Evolutionary conservation across 2,888 invertebrate genomes (phyloP).

Genomic region (Dendrolimus houi): DNA sequence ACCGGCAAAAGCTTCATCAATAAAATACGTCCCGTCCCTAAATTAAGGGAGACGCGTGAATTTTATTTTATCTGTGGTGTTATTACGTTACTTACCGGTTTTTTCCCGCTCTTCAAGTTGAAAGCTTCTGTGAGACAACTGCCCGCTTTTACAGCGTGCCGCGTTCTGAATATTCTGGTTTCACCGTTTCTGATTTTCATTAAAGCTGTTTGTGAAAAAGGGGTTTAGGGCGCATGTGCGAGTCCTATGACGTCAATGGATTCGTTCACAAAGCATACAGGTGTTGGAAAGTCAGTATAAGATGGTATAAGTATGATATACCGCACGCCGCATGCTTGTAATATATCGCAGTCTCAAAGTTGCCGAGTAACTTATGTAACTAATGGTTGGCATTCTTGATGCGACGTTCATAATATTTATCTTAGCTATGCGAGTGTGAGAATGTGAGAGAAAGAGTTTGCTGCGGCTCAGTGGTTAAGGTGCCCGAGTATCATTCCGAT

Average conservation of each 20-base stretch:
- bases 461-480: too few species aligned
- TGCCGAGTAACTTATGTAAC: too few species aligned
- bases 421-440: too few species aligned
- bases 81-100: slow-evolving; percentile 42
- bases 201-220: slow-evolving; percentile 21
- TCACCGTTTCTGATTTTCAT: neutral
- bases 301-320: slow-evolving; percentile 15
- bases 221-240: slow-evolving; percentile 37
- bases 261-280: slow-evolving; percentile 69
- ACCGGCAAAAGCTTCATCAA: neutral
- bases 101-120: slow-evolving; percentile 41
- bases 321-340: slow-evolving; percentile 20
- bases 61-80: neutral
- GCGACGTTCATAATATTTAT: too few species aligned
- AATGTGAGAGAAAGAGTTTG: too few species aligned
- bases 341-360: neutral
- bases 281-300: slow-evolving; percentile 30
- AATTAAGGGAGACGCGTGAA: neutral
- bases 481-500: too few species aligned
- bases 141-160: slow-evolving; percentile 41
- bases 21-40: neutral
- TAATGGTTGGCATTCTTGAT: too few species aligned
- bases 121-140: slow-evolving; percentile 28
- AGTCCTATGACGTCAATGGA: slow-evolving; percentile 67
- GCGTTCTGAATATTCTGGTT: slow-evolving; percentile 33